phyloP scores from a whole-genome alignment of 1,140 invertebrate species.

The Telenomus remus region DNA sequence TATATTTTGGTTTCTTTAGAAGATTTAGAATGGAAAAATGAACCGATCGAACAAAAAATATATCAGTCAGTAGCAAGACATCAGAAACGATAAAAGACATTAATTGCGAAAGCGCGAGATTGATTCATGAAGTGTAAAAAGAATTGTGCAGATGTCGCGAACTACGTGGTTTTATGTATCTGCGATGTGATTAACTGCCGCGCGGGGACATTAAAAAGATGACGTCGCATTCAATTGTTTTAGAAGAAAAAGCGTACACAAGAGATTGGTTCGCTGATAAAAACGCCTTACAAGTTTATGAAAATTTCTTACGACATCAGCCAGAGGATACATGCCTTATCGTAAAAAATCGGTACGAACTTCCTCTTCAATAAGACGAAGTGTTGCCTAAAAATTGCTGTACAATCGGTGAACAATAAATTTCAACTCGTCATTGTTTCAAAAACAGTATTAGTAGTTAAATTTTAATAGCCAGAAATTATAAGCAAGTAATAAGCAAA shows the following conservation, averaged over 20 bases:
- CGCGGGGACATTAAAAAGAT: slow-evolving; percentile 8
- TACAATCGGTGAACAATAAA: too few relatives aligned
- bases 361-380: too few relatives aligned
- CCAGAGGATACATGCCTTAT: not conserved
- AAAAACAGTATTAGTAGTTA: too few relatives aligned
- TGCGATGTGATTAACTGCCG: slow-evolving; percentile 28
- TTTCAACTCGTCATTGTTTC: too few relatives aligned
- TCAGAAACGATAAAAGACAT: not conserved
- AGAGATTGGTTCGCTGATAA: slow-evolving; percentile 23
- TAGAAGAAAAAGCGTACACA: slow-evolving; percentile 27
- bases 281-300: slow-evolving; percentile 24
- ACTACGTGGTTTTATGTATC: slow-evolving; percentile 34
- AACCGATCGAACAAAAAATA: too few relatives aligned
- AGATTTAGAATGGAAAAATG: too few relatives aligned
- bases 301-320: slow-evolving; percentile 15
- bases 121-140: slow-evolving; percentile 51
- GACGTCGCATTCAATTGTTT: slow-evolving; percentile 37
- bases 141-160: slow-evolving; percentile 45
- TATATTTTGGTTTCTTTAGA: too few relatives aligned
- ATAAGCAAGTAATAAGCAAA: too few relatives aligned
- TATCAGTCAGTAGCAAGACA: too few relatives aligned
- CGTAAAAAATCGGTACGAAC: too few relatives aligned
- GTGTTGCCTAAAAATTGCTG: too few relatives aligned
- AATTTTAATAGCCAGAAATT: too few relatives aligned
- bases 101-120: slow-evolving; percentile 41